These are phyloP conservation scores for Amblyopsis hoosieri DNA, from an alignment of 2,797 vertebrate genomes.

Conservation along the genomic window DNA sequence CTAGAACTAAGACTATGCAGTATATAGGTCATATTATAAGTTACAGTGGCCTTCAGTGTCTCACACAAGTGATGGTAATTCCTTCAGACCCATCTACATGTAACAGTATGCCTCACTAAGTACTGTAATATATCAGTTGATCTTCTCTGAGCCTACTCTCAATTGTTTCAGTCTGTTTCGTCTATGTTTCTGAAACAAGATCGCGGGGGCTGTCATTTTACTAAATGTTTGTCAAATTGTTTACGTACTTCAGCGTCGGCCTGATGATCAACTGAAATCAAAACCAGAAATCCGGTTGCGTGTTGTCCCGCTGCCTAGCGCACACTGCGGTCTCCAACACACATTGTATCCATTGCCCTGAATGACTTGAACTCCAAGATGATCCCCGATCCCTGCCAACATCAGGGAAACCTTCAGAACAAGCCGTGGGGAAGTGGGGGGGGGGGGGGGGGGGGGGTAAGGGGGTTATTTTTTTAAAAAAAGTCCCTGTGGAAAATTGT, in stretches of 20 bases:
- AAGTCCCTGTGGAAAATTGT: too few relatives aligned
- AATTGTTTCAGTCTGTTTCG: constrained; percentile 15
- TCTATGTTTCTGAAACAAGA: constrained; percentile 11
- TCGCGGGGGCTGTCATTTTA: constrained; percentile 13
- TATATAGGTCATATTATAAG: not conserved
- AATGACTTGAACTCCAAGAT: constrained; percentile 32
- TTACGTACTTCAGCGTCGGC: constrained; percentile 32
- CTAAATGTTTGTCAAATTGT: constrained; percentile 37
- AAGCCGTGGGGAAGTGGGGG: not conserved
- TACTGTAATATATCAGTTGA: constrained; percentile 3
- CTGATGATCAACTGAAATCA: constrained; percentile 9
- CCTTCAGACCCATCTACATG: constrained; percentile 11
- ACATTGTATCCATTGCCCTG: constrained; percentile 28
- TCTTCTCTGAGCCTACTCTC: constrained; percentile 10
- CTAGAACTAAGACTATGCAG: too few relatives aligned
- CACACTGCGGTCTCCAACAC: constrained; percentile 19
- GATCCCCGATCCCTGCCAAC: constrained; percentile 37
- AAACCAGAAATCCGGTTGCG: constrained; percentile 22
- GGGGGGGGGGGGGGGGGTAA: not conserved
- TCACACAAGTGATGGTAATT: not conserved
- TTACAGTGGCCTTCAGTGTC: constrained; percentile 20
- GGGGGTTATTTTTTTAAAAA: too few relatives aligned
- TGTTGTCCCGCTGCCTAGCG: constrained; percentile 20
- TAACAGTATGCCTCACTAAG: constrained; percentile 10
- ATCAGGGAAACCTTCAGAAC: constrained; percentile 37